These are phyloP conservation scores for Charanyca ferruginea DNA, from an alignment of 2,888 invertebrate genomes.

Conservation along the genomic window DNA sequence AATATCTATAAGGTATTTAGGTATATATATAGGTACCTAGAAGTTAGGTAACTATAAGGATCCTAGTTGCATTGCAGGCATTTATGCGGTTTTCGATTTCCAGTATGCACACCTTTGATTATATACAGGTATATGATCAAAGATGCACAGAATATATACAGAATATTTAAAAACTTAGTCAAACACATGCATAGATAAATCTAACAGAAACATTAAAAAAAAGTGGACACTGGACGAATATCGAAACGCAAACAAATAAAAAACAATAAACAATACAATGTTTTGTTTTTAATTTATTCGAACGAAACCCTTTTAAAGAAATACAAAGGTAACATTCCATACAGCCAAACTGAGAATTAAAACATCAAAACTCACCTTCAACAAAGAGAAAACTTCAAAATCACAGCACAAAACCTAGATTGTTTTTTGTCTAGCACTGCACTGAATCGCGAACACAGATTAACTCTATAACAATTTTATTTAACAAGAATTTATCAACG, in stretches of 20 bases:
- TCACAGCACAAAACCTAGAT: conserved; percentile 47
- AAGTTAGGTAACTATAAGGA: too few relatives aligned
- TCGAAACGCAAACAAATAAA: background rate
- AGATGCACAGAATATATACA: too few relatives aligned
- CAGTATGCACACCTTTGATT: too few relatives aligned
- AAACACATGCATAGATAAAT: background rate
- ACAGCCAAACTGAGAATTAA: conserved; percentile 1
- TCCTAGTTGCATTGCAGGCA: background rate
- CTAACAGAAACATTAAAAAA: background rate
- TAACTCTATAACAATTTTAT: background rate
- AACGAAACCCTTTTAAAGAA: background rate
- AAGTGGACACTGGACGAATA: background rate
- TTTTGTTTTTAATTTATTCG: conserved; percentile 20
- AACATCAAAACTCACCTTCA: conserved; percentile 44
- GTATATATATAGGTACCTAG: too few relatives aligned
- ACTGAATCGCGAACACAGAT: conserved; percentile 32
- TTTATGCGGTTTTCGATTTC: background rate
- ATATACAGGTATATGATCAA: too few relatives aligned
- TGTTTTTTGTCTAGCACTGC: conserved; percentile 61
- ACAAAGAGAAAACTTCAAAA: conserved; percentile 31
- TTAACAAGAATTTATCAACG: background rate
- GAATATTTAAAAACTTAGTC: background rate
- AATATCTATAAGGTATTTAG: too few relatives aligned
- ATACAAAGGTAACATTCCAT: background rate
- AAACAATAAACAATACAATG: background rate